Evolutionary conservation across 2,113 vertebrate genomes (phyloP), one percentile per base, ranked within the genome.

Genomic region (Leucoraja erinaceus): DNA sequence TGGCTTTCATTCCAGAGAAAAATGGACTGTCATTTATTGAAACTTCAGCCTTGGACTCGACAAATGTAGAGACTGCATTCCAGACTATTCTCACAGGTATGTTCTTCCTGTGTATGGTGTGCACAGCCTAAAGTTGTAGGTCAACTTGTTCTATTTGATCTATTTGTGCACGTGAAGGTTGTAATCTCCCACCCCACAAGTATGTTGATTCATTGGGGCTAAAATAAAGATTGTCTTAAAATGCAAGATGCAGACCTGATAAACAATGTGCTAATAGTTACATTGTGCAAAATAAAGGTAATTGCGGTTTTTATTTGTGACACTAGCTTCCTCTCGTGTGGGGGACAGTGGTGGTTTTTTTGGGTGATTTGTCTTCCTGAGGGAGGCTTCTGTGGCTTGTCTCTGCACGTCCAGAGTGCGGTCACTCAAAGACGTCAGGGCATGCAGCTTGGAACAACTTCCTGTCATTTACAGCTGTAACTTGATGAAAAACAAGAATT

Each of bases 61-160:
- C 97, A 94, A 99, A 99, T 4, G 98, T 99, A 78, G 98, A 99
- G 97, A 96, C 95, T 93, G 98, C 99, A 94, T 99, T 99, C 95
- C 97, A 97, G 94, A 97, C 98, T 94, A 98, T 99, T 95, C 97
- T 99, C 94, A 96, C 96, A 96, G 98, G 99, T 99, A 95, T 0
- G 68, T 91, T 0, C 38, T 47, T 47, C 38, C n/a, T n/a, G n/a
- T 47, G 38, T 47, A 3, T 47, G 3, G 38, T 3, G 38, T 3
- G 38, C 3, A 47, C 38, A 47, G 38, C 38, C 38, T 47, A 47
- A 47, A 47, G 38, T 47, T 47, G 38, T 47, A 3, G 38, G 38
- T 47, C 3, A 3, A 47, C 38, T 47, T 47, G 38, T 47, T 47
- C 38, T 47, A 47, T 47, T 47, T 47, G 38, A 47, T 47, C 3